Conservation (phyloP, 35 echinoderm and acorn worm species). For the Ptychodera flava region DNA sequence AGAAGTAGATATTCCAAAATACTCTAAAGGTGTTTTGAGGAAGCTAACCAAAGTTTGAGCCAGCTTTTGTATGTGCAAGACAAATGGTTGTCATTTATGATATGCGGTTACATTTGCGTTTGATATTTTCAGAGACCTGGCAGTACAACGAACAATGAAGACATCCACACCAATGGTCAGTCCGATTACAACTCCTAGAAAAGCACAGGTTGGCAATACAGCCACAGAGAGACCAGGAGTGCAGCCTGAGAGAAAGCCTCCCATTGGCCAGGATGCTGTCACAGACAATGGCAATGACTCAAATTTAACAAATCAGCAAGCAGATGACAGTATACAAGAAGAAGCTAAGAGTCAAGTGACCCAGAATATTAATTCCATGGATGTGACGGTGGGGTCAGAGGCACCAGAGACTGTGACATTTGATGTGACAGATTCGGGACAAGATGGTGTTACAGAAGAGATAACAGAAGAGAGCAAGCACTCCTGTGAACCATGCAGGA, state of each 20-base stretch:
- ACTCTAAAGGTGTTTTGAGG: too few relatives aligned
- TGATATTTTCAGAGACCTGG: constrained; percentile 39
- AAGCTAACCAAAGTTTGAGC: too few relatives aligned
- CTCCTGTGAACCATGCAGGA: neutral
- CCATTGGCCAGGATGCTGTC: constrained; percentile 23
- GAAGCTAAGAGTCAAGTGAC: neutral
- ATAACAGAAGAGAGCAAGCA: neutral
- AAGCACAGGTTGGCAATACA: neutral
- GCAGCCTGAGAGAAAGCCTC: constrained; percentile 16
- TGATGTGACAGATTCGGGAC: neutral
- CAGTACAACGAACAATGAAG: constrained; percentile 22
- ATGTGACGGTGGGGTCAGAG: neutral
- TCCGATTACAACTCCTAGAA: constrained; percentile 47
- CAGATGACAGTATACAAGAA: neutral
- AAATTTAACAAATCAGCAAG: neutral
- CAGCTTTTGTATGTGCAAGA: too few relatives aligned
- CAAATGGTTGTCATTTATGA: too few relatives aligned
- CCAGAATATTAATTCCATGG: neutral
- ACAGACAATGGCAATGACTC: neutral
- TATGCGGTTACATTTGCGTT: too few relatives aligned
- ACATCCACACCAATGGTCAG: constrained; percentile 49
- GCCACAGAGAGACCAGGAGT: neutral
- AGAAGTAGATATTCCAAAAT: too few relatives aligned
- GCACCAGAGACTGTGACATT: neutral
- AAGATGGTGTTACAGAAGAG: neutral